These are phyloP conservation scores for Acrossocheilus wenchowensis DNA, from an alignment of 2,797 vertebrate species.

Conservation along the genomic window DNA sequence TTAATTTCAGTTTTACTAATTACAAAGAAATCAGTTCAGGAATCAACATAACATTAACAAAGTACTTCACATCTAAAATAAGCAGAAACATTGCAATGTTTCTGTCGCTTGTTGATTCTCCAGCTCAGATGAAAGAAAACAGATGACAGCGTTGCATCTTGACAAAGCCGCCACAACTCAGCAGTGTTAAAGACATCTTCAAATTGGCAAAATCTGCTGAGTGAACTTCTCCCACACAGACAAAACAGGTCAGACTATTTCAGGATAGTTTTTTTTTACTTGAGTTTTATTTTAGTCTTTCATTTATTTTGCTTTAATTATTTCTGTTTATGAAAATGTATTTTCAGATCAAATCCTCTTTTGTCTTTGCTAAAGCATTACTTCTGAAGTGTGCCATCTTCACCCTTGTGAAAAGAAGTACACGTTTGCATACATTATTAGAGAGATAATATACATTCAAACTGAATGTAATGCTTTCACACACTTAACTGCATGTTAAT, in stretches of 20 bases:
- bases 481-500: background rate
- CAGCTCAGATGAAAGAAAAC: slow-evolving; percentile 2
- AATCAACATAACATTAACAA: background rate
- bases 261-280: background rate
- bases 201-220: background rate
- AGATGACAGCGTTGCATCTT: background rate
- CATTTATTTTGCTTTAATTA: slow-evolving; percentile 6
- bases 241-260: slow-evolving; percentile 4
- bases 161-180: background rate
- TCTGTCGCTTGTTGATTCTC: background rate
- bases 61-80: background rate
- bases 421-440: background rate
- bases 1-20: background rate
- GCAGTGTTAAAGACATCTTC: slow-evolving; percentile 9
- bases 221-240: background rate
- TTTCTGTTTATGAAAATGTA: background rate
- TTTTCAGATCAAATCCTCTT: background rate
- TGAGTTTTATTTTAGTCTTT: background rate
- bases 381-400: slow-evolving; percentile 24
- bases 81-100: background rate
- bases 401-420: background rate
- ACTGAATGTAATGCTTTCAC: background rate
- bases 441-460: background rate
- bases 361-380: slow-evolving; percentile 24
- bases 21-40: background rate